Conservation (phyloP, 64 coral and sea anemone species). For the Anthopleura sola region DNA sequence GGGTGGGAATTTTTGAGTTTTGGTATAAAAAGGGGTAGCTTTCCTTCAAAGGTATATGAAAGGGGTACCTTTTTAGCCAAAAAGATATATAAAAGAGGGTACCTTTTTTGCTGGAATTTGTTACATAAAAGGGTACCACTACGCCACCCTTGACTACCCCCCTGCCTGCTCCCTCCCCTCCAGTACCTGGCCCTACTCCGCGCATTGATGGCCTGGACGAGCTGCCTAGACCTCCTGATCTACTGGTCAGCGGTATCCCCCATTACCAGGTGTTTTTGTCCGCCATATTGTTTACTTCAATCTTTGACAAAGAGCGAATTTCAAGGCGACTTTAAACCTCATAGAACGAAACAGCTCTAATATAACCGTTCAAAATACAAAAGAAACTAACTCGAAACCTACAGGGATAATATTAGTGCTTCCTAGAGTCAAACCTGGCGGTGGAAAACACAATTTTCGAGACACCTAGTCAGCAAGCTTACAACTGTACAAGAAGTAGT, state of each 20-base stretch:
- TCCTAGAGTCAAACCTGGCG: neutral
- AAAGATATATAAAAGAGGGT: no score
- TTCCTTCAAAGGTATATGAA: no score
- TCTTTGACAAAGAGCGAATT: neutral
- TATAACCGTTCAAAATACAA: neutral
- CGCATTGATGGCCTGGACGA: no score
- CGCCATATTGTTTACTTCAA: constrained; percentile 47
- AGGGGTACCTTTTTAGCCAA: no score
- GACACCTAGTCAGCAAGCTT: neutral
- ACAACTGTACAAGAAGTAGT: neutral
- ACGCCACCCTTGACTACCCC: no score
- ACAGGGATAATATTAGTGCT: neutral
- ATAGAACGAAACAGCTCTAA: neutral
- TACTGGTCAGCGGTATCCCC: constrained; percentile 17
- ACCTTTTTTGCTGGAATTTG: no score
- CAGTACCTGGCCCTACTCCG: no score
- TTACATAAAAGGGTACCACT: no score
- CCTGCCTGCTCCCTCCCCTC: no score
- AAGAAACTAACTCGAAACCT: neutral
- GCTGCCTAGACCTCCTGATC: neutral
- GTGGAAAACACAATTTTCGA: neutral
- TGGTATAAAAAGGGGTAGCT: no score
- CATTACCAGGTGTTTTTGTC: constrained; percentile 38
- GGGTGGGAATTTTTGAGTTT: no score
- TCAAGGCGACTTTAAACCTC: constrained; percentile 7